These are phyloP conservation scores for Erinaceus europaeus DNA, from an alignment of 2,113 vertebrate species.

Conservation along the genomic window DNA sequence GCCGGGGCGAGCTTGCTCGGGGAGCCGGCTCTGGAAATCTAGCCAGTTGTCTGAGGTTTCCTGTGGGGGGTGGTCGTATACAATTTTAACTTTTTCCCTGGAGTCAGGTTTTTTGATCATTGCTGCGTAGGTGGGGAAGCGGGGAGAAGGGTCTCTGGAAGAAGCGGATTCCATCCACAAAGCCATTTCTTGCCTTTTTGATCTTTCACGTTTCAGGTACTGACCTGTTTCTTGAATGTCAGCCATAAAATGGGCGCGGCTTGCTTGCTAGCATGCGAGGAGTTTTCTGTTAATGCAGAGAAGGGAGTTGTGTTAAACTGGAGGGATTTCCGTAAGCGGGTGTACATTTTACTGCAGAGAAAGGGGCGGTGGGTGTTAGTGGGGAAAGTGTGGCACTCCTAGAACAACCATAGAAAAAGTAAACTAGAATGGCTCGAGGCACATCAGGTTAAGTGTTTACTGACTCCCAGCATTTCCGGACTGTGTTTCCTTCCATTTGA, in stretches of 20 bases:
- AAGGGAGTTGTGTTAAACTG: not conserved
- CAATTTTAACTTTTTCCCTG: not conserved
- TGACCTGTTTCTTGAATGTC: not conserved
- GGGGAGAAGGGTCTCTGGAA: not conserved
- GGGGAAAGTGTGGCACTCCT: not conserved
- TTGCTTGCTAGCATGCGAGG: not conserved
- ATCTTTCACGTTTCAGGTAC: constrained; percentile 11
- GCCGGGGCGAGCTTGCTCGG: constrained; percentile 35
- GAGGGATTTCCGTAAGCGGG: constrained; percentile 5
- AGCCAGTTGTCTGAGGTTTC: constrained; percentile 34
- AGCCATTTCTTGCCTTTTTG: not conserved
- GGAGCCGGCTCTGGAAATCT: constrained; percentile 1
- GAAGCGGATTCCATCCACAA: constrained; percentile 5
- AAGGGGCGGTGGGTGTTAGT: not conserved
- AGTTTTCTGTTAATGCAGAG: not conserved
- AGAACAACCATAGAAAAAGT: not conserved
- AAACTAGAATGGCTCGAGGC: not conserved
- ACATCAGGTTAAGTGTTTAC: not conserved
- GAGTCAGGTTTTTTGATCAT: not conserved
- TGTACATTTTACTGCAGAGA: not conserved
- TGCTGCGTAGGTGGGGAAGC: not conserved
- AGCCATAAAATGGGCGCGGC: not conserved
- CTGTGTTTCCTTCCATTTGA: constrained; percentile 9
- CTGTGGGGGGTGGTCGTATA: not conserved
- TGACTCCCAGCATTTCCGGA: not conserved